These are phyloP conservation scores for Allolobophora icterica DNA, from an alignment of 2,888 invertebrate genomes.

Conservation along the genomic window DNA sequence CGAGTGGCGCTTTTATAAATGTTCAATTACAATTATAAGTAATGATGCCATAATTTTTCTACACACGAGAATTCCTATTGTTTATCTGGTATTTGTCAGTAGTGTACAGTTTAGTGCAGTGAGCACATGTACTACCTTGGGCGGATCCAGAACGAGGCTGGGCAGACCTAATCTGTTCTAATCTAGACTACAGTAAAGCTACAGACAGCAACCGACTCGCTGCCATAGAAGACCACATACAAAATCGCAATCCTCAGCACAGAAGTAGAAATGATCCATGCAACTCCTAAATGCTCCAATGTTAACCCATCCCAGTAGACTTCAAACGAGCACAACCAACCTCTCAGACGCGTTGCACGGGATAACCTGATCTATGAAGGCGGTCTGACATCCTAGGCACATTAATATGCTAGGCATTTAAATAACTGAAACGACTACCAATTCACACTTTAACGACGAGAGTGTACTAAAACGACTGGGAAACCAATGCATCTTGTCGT, in stretches of 20 bases:
- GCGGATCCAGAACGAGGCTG: too few species aligned
- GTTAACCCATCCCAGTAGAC: background rate
- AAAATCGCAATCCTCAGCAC: background rate
- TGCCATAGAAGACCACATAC: background rate
- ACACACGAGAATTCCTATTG: background rate
- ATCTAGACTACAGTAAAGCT: too few species aligned
- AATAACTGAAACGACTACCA: too few species aligned
- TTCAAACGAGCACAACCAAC: too few species aligned
- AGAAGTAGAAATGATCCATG: background rate
- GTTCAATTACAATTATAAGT: too few species aligned
- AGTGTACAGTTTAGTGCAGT: background rate
- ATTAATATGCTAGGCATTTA: background rate
- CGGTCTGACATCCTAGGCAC: background rate
- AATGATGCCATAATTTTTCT: background rate
- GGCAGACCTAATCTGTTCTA: too few species aligned
- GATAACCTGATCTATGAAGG: background rate
- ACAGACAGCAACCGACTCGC: too few species aligned
- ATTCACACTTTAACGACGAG: too few species aligned
- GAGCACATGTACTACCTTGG: background rate
- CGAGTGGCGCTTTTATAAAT: too few species aligned
- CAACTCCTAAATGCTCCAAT: background rate
- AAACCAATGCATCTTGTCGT: too few species aligned
- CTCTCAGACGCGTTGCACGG: background rate
- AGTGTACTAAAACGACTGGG: too few species aligned
- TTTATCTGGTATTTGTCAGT: background rate